Base-by-base conservation (phyloP, 2,113 vertebrate genomes). In the Macroglossus sobrinus region DNA sequence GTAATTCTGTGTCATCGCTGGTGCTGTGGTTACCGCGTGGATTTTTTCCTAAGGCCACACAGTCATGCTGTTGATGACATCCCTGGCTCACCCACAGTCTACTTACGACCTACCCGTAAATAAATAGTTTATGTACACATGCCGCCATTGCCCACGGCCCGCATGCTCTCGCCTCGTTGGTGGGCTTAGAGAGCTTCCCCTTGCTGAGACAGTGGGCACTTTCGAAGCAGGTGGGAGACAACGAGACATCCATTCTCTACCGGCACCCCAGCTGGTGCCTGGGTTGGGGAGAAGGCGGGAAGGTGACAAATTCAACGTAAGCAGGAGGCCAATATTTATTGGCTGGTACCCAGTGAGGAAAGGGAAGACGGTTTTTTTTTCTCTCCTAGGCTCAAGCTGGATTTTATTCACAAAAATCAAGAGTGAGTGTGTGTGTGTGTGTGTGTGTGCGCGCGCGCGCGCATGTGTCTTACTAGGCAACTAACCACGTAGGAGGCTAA, bases 191-290 rank as follows among this genome's bases (percentile, higher is more conserved):
- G 53, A 47, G 72, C 55, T 86, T 88, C 88, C 16, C 18, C 35
- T 50, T 63, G 18, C 90, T 59, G 45, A 97, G 94, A 96, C 96
- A 94, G 45, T 53, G 82, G 45, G 1, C 50, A 33, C 94, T 66
- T 88, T 98, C 96, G 93, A 75, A 87, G 94, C 81, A 91, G 95
- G 85, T 0, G 0, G 24, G 85, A 97, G 84, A 66, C 71, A 69
- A 91, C 10, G 57, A 71, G 92, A 93, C 86, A 4, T 74, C 95
- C 85, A 94, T 55, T 0, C 95, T 30, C 0, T 19, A 24, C 38
- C 50, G 84, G 85, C 15, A 91, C 95, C 92, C 30, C 40, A 7
- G 63, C 92, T 0, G 76, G 69, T 55, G 2, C 0, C n/a, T n/a
- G 86, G 91, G 64, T 12, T 72, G 84, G 80, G 74, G 84, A 50